Evolutionary conservation across 2,113 vertebrate species (phyloP).

Genomic region (Pelecanus crispus): DNA sequence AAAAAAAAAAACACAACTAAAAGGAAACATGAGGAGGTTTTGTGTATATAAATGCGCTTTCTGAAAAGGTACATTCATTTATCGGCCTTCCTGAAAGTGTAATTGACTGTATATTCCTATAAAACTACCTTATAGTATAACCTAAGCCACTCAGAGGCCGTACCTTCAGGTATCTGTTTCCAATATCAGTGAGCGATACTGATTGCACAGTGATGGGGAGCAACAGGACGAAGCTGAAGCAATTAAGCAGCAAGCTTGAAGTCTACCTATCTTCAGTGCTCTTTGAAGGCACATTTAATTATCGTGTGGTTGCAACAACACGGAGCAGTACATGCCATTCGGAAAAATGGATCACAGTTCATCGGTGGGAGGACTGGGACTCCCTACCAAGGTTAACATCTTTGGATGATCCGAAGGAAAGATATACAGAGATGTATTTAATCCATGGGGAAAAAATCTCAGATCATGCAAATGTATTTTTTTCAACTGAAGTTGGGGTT

Average conservation of each 20-base stretch:
- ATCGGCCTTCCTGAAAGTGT: slow-evolving; percentile 24
- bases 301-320: slow-evolving; percentile 4
- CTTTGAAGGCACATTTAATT: slow-evolving; percentile 61
- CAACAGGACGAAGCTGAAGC: slow-evolving; percentile 58
- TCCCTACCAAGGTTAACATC: not conserved
- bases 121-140: not conserved
- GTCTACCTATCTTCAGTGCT: slow-evolving; percentile 46
- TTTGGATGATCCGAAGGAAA: not conserved
- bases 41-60: not conserved
- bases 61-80: slow-evolving; percentile 48
- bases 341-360: slow-evolving; percentile 10
- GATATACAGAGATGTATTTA: not conserved
- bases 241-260: slow-evolving; percentile 71
- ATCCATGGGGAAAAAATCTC: not conserved
- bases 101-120: slow-evolving; percentile 51
- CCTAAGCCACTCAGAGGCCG: slow-evolving; percentile 1
- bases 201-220: slow-evolving; percentile 55
- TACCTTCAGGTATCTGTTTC: slow-evolving; percentile 62
- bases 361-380: slow-evolving; percentile 4
- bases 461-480: not conserved
- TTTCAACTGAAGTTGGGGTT: not conserved
- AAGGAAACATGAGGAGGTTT: not conserved
- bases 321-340: not conserved
- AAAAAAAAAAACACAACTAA: not conserved
- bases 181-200: slow-evolving; percentile 55